phyloP scores from a whole-genome alignment of 2,888 invertebrate species.

The Noctuana brunneofusca region DNA sequence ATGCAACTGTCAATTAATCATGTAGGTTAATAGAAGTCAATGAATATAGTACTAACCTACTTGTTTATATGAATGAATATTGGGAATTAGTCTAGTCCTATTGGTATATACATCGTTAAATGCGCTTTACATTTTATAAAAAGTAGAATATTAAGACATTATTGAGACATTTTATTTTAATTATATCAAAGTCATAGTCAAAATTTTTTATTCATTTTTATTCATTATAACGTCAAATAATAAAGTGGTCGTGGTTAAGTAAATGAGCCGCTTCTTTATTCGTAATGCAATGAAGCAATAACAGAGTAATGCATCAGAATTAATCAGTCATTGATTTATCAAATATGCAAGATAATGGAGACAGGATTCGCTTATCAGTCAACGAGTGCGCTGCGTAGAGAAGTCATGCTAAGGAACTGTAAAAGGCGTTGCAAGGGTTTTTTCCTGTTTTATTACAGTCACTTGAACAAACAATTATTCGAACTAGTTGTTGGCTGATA shows the following conservation, averaged over 20 bases:
- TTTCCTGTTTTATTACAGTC: no score
- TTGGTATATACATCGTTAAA: no score
- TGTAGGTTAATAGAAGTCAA: slow-evolving; percentile 7
- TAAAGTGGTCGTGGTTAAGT: slow-evolving; percentile 11
- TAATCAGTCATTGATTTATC: slow-evolving; percentile 28
- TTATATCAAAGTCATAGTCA: no score
- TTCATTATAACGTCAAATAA: no score
- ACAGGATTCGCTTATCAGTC: slow-evolving; percentile 12
- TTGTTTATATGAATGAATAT: not conserved
- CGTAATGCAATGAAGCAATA: slow-evolving; percentile 1
- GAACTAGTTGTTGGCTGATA: no score
- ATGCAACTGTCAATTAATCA: slow-evolving; percentile 12
- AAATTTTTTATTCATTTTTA: no score
- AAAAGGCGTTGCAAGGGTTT: no score
- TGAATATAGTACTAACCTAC: not conserved
- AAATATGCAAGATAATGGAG: slow-evolving; percentile 22
- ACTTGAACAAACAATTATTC: no score
- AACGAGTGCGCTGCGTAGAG: not conserved
- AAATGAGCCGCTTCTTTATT: slow-evolving; percentile 16
- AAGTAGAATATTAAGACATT: no score
- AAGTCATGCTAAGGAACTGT: not conserved
- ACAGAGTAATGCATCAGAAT: slow-evolving; percentile 9
- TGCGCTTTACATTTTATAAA: no score
- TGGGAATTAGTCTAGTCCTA: not conserved
- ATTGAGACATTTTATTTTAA: no score